phyloP scores from a whole-genome alignment of 2,797 vertebrate genomes.

The Threskiornis aethiopicus region DNA sequence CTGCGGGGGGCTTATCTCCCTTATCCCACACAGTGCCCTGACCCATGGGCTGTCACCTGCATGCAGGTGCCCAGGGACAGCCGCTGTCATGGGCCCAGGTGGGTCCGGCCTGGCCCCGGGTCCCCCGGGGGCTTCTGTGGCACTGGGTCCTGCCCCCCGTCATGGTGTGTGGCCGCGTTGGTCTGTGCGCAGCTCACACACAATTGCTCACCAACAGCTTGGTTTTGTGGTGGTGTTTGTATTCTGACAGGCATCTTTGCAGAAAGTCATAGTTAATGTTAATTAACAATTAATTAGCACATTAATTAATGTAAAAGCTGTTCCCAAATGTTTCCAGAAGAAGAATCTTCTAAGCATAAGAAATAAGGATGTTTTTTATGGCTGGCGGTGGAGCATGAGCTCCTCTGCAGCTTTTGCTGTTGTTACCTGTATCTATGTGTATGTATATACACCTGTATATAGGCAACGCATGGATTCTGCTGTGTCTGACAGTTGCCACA shows the following conservation, averaged over 20 bases:
- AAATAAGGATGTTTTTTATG: neutral
- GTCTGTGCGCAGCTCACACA: accelerated
- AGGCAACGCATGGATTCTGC: neutral
- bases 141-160: accelerated
- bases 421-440: neutral
- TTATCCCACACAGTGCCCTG: neutral
- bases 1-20: neutral
- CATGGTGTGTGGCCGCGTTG: accelerated
- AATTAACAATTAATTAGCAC: neutral
- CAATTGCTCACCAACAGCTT: neutral
- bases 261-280: neutral
- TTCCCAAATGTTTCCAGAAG: neutral
- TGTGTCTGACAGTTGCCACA: neutral
- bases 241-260: neutral
- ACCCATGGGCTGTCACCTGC: accelerated
- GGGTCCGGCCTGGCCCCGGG: neutral
- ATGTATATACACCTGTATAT: accelerated
- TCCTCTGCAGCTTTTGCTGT: neutral
- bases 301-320: neutral
- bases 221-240: accelerated
- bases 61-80: accelerated
- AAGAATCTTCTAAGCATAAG: neutral
- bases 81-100: accelerated
- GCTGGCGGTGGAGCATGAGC: accelerated
- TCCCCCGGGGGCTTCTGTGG: too few species aligned